Base-by-base conservation (phyloP, 2,888 invertebrate genomes). In the Pandemis heparana region DNA sequence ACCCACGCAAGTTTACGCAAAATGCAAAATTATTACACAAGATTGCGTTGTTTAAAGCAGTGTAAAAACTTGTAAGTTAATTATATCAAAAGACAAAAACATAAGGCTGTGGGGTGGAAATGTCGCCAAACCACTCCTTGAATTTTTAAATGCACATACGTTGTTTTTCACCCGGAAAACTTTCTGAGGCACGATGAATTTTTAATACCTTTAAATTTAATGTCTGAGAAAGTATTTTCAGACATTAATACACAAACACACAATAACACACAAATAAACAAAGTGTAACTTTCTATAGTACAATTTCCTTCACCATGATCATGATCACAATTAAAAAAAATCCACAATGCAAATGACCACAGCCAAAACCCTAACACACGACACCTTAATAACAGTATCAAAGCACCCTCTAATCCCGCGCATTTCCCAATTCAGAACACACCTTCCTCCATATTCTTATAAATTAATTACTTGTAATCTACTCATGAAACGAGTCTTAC, bases 401-500 rank as follows among this genome's bases (percentile, higher is more conserved):
- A 46, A 68, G 48, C 12, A 67, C 68, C 74, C 74, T 16, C 73
- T 91, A 89, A 87, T 84, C 76, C 79, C 80, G 82, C 82, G 87
- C 87, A 85, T 79, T 74, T 65, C 56, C 39, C 59, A 16, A 63
- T 69, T 48, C 41, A 10, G n/a, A 43, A 43, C 61, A 38, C 85
- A 86, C 85, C 83, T 84, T 86, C 85, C 83, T 84, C 92, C 92
- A 93, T 94, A 93, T 93, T 94, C 94, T 94, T 94, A 94, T 94
- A 94, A 94, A 94, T 94, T 94, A 94, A 94, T 94, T 94, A 94
- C 94, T 90, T 91, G 94, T 94, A 94, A 94, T 94, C 94, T 94
- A 91, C 94, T 92, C 92, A 88, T 92, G 91, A 89, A 91, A 90
- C 90, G 91, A 89, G 92, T 87, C 92, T 92, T 90, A 91, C 87